A percentile compares a stretch with the other conserved stretches of the same genome.
These are phyloP conservation scores for Oscheius myriophilus DNA, from an alignment of 2,888 invertebrate genomes.

Conservation along the genomic window DNA sequence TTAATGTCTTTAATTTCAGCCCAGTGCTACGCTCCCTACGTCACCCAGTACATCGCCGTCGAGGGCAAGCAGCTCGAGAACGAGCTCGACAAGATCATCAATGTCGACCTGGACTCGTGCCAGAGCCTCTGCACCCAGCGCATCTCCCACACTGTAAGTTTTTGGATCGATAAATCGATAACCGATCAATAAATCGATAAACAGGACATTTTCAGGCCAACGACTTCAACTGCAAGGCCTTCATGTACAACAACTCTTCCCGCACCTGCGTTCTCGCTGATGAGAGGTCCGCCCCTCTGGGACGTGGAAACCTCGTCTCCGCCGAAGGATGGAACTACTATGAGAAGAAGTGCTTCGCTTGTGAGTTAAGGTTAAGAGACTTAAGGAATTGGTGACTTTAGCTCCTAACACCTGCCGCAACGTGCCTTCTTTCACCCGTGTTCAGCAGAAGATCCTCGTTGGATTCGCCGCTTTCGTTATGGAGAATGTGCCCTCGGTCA, in stretches of 20 bases:
- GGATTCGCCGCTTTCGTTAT: conserved; percentile 71
- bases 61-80: conserved; percentile 64
- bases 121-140: conserved; percentile 68
- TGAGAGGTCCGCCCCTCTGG: conserved; percentile 68
- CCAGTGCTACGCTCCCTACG: conserved; percentile 69
- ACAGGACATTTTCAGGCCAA: conserved; percentile 54
- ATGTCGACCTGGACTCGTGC: conserved; percentile 65
- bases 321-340: conserved; percentile 66
- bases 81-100: conserved; percentile 66
- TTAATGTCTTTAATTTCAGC: conserved; percentile 55
- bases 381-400: conserved; percentile 30
- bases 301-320: conserved; percentile 62
- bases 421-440: conserved; percentile 67
- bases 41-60: conserved; percentile 70
- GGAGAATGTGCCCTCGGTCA: conserved; percentile 70
- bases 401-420: conserved; percentile 69
- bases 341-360: conserved; percentile 71
- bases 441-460: conserved; percentile 70
- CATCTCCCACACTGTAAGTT: conserved; percentile 58
- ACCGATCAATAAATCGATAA: conserved; percentile 1
- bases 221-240: conserved; percentile 71
- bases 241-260: conserved; percentile 69
- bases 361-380: conserved; percentile 38
- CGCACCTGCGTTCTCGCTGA: conserved; percentile 68
- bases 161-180: too few relatives aligned